Evolutionary conservation across 1,140 invertebrate genomes (phyloP).

Genomic region (Drosophila ficusphila): DNA sequence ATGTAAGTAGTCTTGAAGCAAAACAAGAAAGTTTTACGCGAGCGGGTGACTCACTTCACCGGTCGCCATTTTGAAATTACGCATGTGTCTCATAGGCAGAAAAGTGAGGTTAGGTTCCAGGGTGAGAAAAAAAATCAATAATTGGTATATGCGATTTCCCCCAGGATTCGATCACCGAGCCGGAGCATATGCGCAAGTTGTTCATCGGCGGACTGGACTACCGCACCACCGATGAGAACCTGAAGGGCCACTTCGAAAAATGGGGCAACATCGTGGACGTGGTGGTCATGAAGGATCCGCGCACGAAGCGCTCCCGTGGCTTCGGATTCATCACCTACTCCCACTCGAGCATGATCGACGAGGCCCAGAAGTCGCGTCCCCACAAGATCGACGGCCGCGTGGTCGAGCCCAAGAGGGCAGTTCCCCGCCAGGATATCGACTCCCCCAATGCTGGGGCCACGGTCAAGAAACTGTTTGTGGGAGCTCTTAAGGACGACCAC

Average conservation of each 20-base stretch:
- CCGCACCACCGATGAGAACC: slow-evolving; percentile 96
- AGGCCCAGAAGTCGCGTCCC: slow-evolving; percentile 94
- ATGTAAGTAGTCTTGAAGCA: slow-evolving; percentile 61
- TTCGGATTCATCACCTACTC: slow-evolving; percentile 99
- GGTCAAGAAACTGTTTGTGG: slow-evolving; percentile 97
- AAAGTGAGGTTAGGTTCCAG: slow-evolving; percentile 51
- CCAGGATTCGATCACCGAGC: slow-evolving; percentile 87
- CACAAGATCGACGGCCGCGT: slow-evolving; percentile 90
- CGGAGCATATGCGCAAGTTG: slow-evolving; percentile 97
- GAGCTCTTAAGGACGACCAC: slow-evolving; percentile 95
- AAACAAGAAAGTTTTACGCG: not conserved
- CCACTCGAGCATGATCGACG: slow-evolving; percentile 96
- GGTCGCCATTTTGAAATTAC: slow-evolving; percentile 80
- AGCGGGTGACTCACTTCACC: slow-evolving; percentile 28
- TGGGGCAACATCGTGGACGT: slow-evolving; percentile 99
- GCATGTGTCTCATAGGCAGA: slow-evolving; percentile 55
- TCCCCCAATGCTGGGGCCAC: slow-evolving; percentile 96
- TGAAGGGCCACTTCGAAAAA: slow-evolving; percentile 97
- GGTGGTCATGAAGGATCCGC: slow-evolving; percentile 99
- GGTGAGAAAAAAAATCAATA: slow-evolving; percentile 62
- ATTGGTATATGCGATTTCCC: slow-evolving; percentile 18
- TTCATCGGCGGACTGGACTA: slow-evolving; percentile 99
- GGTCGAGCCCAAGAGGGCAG: slow-evolving; percentile 98
- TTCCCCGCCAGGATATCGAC: slow-evolving; percentile 96
- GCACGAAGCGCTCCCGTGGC: slow-evolving; percentile 95